These are phyloP conservation scores for Plagiodera versicolora DNA, from an alignment of 2,888 invertebrate species.

Conservation along the genomic window DNA sequence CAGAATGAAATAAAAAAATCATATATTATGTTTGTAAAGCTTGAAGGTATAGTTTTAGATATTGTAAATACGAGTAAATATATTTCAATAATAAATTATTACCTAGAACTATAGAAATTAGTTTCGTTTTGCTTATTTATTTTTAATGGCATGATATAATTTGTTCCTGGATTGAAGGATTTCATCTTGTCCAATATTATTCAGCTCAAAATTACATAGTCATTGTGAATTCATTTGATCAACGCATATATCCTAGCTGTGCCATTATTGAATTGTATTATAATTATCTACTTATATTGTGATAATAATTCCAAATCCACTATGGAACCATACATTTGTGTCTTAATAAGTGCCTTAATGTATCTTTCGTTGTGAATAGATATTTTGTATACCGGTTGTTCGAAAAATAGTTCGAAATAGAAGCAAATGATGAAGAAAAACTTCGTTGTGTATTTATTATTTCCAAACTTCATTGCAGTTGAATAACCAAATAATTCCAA, in stretches of 20 bases:
- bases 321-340: not conserved
- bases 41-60: constrained; percentile 14
- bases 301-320: not conserved
- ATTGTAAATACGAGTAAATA: constrained; percentile 8
- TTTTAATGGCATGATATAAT: not conserved
- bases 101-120: too few relatives aligned
- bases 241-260: too few relatives aligned
- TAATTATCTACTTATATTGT: too few relatives aligned
- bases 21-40: constrained; percentile 20
- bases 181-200: constrained; percentile 23
- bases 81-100: not conserved
- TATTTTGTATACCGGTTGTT: constrained; percentile 4
- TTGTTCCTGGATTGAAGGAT: not conserved
- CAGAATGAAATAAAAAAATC: not conserved
- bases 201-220: constrained; percentile 20
- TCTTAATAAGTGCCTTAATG: not conserved
- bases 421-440: not conserved
- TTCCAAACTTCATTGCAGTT: too few relatives aligned
- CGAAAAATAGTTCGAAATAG: not conserved
- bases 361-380: not conserved
- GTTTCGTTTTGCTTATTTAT: not conserved
- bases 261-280: too few relatives aligned
- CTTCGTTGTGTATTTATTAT: not conserved
- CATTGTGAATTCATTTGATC: too few relatives aligned
- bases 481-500: too few relatives aligned